Evolutionary conservation across 2,113 vertebrate species (phyloP).

Genomic region (Symphodus melops): DNA sequence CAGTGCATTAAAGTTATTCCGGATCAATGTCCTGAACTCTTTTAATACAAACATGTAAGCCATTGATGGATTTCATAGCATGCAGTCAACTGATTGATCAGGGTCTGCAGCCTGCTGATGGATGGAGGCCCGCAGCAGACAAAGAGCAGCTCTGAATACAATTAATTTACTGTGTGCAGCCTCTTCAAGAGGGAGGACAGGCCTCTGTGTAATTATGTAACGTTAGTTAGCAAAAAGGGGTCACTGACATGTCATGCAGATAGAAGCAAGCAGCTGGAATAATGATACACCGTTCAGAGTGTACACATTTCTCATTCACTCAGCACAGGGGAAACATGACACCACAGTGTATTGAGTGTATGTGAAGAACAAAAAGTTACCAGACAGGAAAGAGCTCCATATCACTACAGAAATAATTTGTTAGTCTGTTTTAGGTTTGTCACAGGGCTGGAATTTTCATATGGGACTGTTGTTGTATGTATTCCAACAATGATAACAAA

Average conservation of each 20-base stretch:
- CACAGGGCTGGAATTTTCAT: too few species aligned
- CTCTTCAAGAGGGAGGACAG: constrained; percentile 35
- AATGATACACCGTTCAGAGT: constrained; percentile 32
- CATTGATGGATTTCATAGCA: constrained; percentile 37
- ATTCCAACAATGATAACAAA: too few species aligned
- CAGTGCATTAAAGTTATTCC: constrained; percentile 57
- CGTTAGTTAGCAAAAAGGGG: constrained; percentile 76
- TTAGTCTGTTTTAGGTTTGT: too few species aligned
- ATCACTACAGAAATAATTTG: too few species aligned
- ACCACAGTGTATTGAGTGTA: constrained; percentile 23
- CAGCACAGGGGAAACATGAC: constrained; percentile 24
- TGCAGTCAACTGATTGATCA: constrained; percentile 54
- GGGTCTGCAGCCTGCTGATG: constrained; percentile 26
- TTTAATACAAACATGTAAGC: constrained; percentile 55
- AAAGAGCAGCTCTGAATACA: constrained; percentile 46
- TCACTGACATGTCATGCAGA: constrained; percentile 63
- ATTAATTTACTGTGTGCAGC: constrained; percentile 30
- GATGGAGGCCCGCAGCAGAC: constrained; percentile 44
- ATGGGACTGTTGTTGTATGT: too few species aligned
- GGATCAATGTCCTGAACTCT: constrained; percentile 67
- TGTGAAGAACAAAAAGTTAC: too few species aligned
- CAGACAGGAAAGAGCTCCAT: too few species aligned
- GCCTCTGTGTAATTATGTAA: constrained; percentile 56
- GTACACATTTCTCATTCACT: constrained; percentile 41
- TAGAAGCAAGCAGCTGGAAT: constrained; percentile 1